phyloP scores from a whole-genome alignment of 2,888 invertebrate species.

The Oxytorus armatus region DNA sequence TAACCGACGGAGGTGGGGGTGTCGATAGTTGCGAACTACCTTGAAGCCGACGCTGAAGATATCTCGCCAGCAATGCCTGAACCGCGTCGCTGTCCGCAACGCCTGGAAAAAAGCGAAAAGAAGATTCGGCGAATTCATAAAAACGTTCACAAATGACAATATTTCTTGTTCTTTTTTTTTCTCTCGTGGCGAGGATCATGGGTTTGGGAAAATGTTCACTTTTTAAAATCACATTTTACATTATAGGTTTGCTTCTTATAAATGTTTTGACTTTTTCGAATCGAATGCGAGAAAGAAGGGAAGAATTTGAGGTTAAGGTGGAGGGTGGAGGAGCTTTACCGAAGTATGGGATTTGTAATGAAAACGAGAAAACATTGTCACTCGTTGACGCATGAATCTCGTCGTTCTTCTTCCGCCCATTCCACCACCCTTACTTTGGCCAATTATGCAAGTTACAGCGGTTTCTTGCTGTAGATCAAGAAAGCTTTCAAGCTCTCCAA shows the following conservation, averaged over 20 bases:
- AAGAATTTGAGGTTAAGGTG: conserved; percentile 13
- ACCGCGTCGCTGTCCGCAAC: conserved; percentile 78
- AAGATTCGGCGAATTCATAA: conserved; percentile 71
- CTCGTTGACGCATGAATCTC: conserved; percentile 69
- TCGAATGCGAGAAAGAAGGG: background rate
- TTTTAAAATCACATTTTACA: background rate
- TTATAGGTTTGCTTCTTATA: background rate
- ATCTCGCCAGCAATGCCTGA: conserved; percentile 78
- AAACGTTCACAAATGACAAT: conserved; percentile 67
- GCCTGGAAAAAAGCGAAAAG: conserved; percentile 75
- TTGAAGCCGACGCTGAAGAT: conserved; percentile 79
- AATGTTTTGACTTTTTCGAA: background rate
- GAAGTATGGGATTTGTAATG: conserved; percentile 45
- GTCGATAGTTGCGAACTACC: conserved; percentile 75
- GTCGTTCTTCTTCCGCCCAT: conserved; percentile 61
- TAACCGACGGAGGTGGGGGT: conserved; percentile 78
- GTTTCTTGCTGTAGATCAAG: background rate
- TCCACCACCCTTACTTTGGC: background rate
- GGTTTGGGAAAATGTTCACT: background rate
- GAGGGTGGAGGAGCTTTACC: conserved; percentile 18
- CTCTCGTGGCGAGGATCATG: conserved; percentile 17
- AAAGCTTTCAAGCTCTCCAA: background rate
- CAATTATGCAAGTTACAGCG: background rate
- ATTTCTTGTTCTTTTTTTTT: conserved; percentile 47
- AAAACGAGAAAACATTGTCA: conserved; percentile 71